Evolutionary conservation across 2,113 vertebrate genomes (phyloP).

Genomic region (Heloderma charlesbogerti): DNA sequence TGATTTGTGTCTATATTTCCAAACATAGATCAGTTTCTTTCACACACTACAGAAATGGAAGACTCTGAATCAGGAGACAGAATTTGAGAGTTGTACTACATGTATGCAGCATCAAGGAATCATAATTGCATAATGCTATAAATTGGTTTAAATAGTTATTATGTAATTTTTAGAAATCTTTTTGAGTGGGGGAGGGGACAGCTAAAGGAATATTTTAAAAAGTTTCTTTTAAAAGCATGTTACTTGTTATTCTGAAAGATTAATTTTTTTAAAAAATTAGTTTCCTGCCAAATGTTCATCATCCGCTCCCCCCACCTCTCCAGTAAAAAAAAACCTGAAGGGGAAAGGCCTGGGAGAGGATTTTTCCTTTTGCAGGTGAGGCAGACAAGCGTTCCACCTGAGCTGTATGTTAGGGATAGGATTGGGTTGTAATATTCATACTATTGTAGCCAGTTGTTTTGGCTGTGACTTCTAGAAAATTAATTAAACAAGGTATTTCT

Average conservation of each 20-base stretch:
- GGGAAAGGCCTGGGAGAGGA: not conserved
- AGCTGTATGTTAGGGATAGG: not conserved
- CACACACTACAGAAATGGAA: no score
- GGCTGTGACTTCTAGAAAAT: not conserved
- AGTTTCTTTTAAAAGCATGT: not conserved
- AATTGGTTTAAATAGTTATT: no score
- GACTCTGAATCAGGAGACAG: not conserved
- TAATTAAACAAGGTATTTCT: not conserved
- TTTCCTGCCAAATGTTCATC: not conserved
- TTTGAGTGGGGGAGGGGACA: not conserved
- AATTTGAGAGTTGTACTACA: not conserved
- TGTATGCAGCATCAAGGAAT: not conserved
- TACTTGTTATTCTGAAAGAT: not conserved
- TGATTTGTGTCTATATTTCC: not conserved
- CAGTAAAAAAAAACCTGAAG: not conserved
- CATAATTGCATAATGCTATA: not conserved
- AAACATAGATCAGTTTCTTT: not conserved
- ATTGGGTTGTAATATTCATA: not conserved
- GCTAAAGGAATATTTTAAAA: not conserved
- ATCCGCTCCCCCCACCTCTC: not conserved
- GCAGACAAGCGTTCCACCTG: not conserved
- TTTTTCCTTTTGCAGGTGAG: not conserved
- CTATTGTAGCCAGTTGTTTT: not conserved
- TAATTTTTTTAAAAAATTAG: not conserved
- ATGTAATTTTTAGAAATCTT: not conserved